These are phyloP conservation scores for Drosophila helvetica DNA, from an alignment of 2,888 invertebrate species.

Conservation along the genomic window DNA sequence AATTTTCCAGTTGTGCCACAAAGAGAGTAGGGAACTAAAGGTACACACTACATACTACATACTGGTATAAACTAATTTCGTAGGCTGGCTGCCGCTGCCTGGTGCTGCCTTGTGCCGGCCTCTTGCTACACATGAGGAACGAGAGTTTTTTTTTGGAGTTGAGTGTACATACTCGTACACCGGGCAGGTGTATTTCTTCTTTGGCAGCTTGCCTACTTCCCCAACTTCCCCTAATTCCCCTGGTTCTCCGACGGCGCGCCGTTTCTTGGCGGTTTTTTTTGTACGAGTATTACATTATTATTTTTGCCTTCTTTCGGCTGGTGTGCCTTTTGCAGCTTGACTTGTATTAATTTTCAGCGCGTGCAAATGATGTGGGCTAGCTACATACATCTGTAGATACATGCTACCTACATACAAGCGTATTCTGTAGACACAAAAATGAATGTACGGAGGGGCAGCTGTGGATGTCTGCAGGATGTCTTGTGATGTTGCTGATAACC, in stretches of 20 bases:
- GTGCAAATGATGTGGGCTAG: slow-evolving; percentile 45
- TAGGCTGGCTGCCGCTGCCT: slow-evolving; percentile 18
- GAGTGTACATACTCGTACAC: not conserved
- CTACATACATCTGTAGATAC: not conserved
- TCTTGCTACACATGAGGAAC: slow-evolving; percentile 60
- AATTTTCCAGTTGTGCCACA: slow-evolving; percentile 69
- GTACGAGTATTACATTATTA: slow-evolving; percentile 2
- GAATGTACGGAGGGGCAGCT: slow-evolving; percentile 18
- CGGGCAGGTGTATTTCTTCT: slow-evolving; percentile 54
- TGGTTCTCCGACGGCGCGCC: slow-evolving; percentile 8
- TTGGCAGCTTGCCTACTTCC: slow-evolving; percentile 54
- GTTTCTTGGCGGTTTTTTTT: slow-evolving; percentile 40
- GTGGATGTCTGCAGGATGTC: slow-evolving; percentile 5
- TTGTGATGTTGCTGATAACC: slow-evolving; percentile 22
- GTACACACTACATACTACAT: slow-evolving; percentile 1
- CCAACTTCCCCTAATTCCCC: slow-evolving; percentile 1
- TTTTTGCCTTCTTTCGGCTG: slow-evolving; percentile 26
- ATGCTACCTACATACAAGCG: slow-evolving; percentile 9
- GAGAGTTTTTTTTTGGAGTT: slow-evolving; percentile 39
- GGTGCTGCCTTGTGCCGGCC: slow-evolving; percentile 12
- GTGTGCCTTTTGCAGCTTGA: slow-evolving; percentile 67
- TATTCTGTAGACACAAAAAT: slow-evolving; percentile 5
- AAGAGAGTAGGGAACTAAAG: slow-evolving; percentile 33
- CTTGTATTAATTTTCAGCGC: slow-evolving; percentile 61
- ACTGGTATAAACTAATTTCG: slow-evolving; percentile 44